Evolutionary conservation across 1,140 invertebrate species (phyloP), one percentile per base, ranked within the genome.

Genomic region (Drosophila arawakana): DNA sequence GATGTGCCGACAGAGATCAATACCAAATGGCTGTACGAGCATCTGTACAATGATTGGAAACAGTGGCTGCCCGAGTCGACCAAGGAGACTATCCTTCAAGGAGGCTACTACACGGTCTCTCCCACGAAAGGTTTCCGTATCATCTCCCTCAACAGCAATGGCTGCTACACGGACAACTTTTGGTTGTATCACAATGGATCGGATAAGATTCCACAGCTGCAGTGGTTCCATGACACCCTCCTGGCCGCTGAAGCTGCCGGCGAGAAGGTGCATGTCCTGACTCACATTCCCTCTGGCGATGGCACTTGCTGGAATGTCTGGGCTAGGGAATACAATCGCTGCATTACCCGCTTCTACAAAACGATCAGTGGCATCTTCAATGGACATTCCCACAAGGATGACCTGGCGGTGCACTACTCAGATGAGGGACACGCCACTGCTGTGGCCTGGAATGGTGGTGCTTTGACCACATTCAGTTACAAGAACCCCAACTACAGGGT

Each of bases 401-500:
- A 96, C 81, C 94, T 97, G 59, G 93, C 94, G 47, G 92, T 97
- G 37, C 95, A 95, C 91, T 96, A 96, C 79, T 78, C 93, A 2
- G 92, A 94, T 30, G 92, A 92, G 11, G 89, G 81, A 0, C 78
- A 93, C 67, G 89, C 96, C 0, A 94, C 95, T 0, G 94, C 93
- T 60, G 93, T 98, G 3, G 95, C 96, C 4, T 97, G 96, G 94
- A 96, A 97, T 62, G 95, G 94, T 1, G 97, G 96, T 11, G 96
- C 96, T 78, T 91, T 96, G 1, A 97, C 96, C 3, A 81, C 94
- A 0, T 96, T 93, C 55, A 81, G 92, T 0, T 83, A 95, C 68
- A 94, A 96, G 62, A 98, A 98, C 93, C 95, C 97, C 7, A 97
- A 97, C 59, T 98, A 97, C 84, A 95, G 95, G 79, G 94, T 97